Evolutionary conservation across 2,113 vertebrate species (phyloP).

Genomic region (Clinocottus analis): DNA sequence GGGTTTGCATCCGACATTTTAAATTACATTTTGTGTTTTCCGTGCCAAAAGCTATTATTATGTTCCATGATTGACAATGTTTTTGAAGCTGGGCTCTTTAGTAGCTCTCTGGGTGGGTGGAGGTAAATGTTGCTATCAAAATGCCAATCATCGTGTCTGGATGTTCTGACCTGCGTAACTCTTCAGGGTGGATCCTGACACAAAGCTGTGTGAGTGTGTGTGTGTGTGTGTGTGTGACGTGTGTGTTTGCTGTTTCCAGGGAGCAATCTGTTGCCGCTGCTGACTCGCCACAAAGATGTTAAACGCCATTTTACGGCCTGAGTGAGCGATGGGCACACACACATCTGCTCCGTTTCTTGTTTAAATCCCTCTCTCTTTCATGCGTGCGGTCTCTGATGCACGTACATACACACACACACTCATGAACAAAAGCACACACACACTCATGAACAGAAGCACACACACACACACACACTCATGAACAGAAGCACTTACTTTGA

Average conservation of each 20-base stretch:
- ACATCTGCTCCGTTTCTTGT: constrained; percentile 60
- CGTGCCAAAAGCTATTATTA: constrained; percentile 51
- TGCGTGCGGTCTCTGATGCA: too few relatives aligned
- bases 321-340: constrained; percentile 51
- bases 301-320: constrained; percentile 69
- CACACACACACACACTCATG: too few relatives aligned
- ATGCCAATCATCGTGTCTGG: neutral
- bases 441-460: too few relatives aligned
- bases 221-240: constrained; percentile 29
- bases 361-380: constrained; percentile 40
- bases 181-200: constrained; percentile 26
- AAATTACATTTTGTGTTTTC: constrained; percentile 40
- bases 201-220: constrained; percentile 4
- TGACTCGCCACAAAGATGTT: constrained; percentile 67
- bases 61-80: constrained; percentile 41
- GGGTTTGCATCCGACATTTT: constrained; percentile 20
- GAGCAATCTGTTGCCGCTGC: constrained; percentile 59
- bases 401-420: neutral
- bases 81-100: constrained; percentile 27
- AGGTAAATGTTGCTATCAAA: constrained; percentile 36
- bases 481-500: too few relatives aligned
- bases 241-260: constrained; percentile 72
- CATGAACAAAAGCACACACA: too few relatives aligned
- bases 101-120: constrained; percentile 22
- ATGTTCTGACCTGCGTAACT: constrained; percentile 31